Evolutionary conservation across 2,888 invertebrate species (phyloP), one percentile per base, ranked within the genome.

Genomic region (Schrankia costaestrigalis): DNA sequence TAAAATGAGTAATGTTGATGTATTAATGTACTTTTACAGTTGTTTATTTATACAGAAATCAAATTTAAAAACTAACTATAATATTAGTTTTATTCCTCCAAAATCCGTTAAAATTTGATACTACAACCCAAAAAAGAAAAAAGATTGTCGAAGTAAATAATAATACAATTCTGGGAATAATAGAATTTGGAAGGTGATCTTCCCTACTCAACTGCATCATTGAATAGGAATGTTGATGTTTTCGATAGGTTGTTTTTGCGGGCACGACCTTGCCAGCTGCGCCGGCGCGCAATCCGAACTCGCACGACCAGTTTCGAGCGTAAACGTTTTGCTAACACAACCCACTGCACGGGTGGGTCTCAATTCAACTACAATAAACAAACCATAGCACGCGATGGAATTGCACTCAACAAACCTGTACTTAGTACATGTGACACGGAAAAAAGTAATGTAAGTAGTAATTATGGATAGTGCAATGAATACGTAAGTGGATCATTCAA

Each of bases 201-300:
- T 59, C 59, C 58, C 60, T 46, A 71, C 63, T 58, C 60, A 62
- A n/a, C 49, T 36, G 45, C 66, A 70, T 77, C 71, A 75, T 69
- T 65, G 59, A 68, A 39, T 56, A 57, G 63, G 74, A 72, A 79
- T 78, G 78, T 55, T 62, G 46, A 48, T 57, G 57, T 56, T 50
- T 60, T 56, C 61, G 64, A 71, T 72, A 71, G 67, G 73, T 71
- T 58, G 72, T 74, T 83, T 81, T 80, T 76, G 78, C 70, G 48
- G 60, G 67, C 75, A 69, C 82, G 86, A 82, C 86, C 85, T 86
- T 85, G 86, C 78, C 81, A 67, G 72, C 75, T 69, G 75, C 67
- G 68, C 60, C 63, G 57, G 63, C 57, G 67, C 66, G 58, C 66
- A 65, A 69, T 59, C 63, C 63, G 64, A 77, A 81, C 79, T 68